These are phyloP conservation scores for Sympetrum striolatum DNA, from an alignment of 2,888 invertebrate species.

Conservation along the genomic window DNA sequence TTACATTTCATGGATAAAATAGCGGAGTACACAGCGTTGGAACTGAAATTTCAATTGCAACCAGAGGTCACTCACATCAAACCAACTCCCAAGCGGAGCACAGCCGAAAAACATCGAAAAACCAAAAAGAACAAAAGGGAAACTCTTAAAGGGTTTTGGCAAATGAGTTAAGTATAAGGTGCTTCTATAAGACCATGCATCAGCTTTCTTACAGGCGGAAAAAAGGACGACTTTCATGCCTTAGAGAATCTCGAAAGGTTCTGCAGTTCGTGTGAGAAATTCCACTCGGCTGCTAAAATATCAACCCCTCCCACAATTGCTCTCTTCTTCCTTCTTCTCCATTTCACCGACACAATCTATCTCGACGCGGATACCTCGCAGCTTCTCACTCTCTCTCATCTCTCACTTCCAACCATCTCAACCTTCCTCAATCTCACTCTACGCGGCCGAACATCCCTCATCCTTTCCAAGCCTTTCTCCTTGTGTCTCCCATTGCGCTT, in stretches of 20 bases:
- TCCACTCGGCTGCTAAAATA: neutral
- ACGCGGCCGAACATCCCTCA: too few relatives aligned
- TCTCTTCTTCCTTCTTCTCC: neutral
- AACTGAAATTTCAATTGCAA: neutral
- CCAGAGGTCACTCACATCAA: slow-evolving; percentile 28
- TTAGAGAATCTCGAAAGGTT: neutral
- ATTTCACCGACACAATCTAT: neutral
- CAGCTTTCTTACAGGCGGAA: neutral
- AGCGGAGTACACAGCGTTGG: neutral
- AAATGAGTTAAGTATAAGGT: slow-evolving; percentile 35
- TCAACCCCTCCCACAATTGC: neutral
- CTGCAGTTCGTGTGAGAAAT: neutral
- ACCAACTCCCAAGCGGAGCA: neutral
- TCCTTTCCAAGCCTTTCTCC: neutral
- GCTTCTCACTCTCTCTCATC: neutral
- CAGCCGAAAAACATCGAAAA: neutral
- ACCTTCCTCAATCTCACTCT: neutral
- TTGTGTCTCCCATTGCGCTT: neutral
- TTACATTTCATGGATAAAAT: neutral
- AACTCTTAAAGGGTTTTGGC: slow-evolving; percentile 7
- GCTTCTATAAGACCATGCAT: slow-evolving; percentile 28
- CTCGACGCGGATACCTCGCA: neutral
- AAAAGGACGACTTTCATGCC: neutral
- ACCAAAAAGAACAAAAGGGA: neutral
- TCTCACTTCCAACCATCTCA: neutral